Base-by-base conservation (phyloP, 1,140 invertebrate genomes). In the Orius laevigatus region DNA sequence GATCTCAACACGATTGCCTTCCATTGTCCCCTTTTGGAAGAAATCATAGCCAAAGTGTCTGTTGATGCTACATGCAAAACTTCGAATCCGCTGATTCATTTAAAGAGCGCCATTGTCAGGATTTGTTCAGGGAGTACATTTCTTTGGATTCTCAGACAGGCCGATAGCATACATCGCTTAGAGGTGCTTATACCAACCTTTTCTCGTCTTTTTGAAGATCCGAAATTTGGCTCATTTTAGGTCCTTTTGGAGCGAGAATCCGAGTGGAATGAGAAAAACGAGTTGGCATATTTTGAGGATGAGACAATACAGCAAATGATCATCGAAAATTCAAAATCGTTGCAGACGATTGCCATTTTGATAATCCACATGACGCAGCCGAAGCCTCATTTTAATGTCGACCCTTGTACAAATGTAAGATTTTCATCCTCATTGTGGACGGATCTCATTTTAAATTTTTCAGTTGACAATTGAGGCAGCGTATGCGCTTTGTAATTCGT, bases 1-100 rank as follows among this genome's bases (percentile, higher is more conserved):
- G 46, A 53, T 33, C 35, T 57, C 19, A 34, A 44, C 11, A 34
- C 40, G 19, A 39, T 57, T 11, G 44, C 40, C 10, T 34, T 46
- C 34, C 41, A 11, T 15, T 57, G 56, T 35, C 54, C 56, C 10
- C 34, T 46, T 3, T 42, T 57, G 8, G 46, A 46, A 14, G 56
- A 57, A 20, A 46, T 57, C 12, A 44, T 42, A 9, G 56, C 56
- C 5, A 55, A 52, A 50, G 48, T 54, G 15, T 46, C 33, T n/a
- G 31, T 53, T 14, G 46, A 43, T 14, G 40, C 49, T 11, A 15
- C 6, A 10, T 16, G 46, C n/a, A 32, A 40, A 5, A 44, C n/a
- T n/a, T 20, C 16, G 18, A 11, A n/a, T n/a, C 5, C 25, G 18
- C 33, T 53, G 14, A 15, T 31, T 2, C 31, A 49, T 41, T 38